Evolutionary conservation across 2,888 invertebrate genomes (phyloP).

Genomic region (Quadroppia sp.): DNA sequence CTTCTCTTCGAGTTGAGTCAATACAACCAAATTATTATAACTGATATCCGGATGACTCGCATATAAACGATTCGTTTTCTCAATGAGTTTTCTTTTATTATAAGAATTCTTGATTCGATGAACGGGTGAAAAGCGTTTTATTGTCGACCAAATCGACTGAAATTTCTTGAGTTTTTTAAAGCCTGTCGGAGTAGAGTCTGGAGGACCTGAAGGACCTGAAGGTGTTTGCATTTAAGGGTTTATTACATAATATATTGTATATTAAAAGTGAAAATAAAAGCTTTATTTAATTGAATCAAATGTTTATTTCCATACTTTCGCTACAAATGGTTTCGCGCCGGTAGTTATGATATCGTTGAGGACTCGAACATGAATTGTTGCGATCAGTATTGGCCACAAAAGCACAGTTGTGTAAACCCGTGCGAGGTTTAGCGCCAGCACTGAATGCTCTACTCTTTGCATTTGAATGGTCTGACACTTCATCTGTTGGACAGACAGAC

Average conservation of each 20-base stretch:
- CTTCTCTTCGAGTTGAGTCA: conserved; percentile 23
- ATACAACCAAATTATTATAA: conserved; percentile 45
- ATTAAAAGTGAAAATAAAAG: too few species aligned
- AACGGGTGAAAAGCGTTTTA: conserved; percentile 45
- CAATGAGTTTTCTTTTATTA: conserved; percentile 14
- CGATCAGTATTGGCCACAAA: not conserved
- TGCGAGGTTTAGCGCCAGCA: not conserved
- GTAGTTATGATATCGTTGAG: not conserved
- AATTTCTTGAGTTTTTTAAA: conserved; percentile 40
- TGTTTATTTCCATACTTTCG: too few species aligned
- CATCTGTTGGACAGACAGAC: too few species aligned
- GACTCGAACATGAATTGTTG: not conserved
- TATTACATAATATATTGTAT: too few species aligned
- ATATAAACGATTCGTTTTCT: conserved; percentile 43
- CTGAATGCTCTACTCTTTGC: not conserved
- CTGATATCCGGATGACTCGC: conserved; percentile 48
- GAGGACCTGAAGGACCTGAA: not conserved
- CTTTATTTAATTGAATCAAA: too few species aligned
- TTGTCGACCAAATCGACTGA: conserved; percentile 45
- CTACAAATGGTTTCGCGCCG: not conserved
- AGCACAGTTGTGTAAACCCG: not conserved
- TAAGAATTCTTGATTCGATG: conserved; percentile 29
- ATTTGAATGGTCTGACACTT: too few species aligned
- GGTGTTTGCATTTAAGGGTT: not conserved
- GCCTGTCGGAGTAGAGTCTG: not conserved